These are phyloP conservation scores for Lycodopsis pacificus DNA, from an alignment of 2,797 vertebrate species.

Conservation along the genomic window DNA sequence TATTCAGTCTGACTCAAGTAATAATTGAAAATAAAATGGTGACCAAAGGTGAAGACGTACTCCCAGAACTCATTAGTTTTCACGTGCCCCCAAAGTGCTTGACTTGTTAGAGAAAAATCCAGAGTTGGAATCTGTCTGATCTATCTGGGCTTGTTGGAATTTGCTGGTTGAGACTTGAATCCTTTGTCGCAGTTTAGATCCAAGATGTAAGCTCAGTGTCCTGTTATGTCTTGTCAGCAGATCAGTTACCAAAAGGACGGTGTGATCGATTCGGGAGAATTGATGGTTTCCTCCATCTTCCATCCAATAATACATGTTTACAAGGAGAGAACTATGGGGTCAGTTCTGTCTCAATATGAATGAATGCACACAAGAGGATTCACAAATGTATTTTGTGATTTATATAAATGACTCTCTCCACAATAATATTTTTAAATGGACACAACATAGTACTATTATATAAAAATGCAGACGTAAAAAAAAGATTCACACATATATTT, in stretches of 20 bases:
- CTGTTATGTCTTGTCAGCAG: conserved; percentile 47
- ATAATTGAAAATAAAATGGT: conserved; percentile 51
- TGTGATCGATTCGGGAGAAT: conserved; percentile 14
- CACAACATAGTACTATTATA: too few species aligned
- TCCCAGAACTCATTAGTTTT: conserved; percentile 20
- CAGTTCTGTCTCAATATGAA: not conserved
- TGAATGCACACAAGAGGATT: not conserved
- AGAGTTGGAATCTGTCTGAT: conserved; percentile 27
- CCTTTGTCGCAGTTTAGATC: conserved; percentile 46
- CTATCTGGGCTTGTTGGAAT: conserved; percentile 13
- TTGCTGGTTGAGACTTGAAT: conserved; percentile 46
- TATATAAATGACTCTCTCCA: too few species aligned
- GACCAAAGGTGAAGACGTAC: conserved; percentile 28
- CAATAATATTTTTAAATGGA: too few species aligned
- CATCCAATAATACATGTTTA: conserved; percentile 17
- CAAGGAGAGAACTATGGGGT: not conserved
- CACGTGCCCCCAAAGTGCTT: conserved; percentile 24
- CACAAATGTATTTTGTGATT: too few species aligned
- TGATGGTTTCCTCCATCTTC: conserved; percentile 1
- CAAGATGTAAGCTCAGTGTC: conserved; percentile 40
- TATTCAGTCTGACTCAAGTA: conserved; percentile 22
- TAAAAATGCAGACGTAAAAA: too few species aligned
- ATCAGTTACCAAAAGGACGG: conserved; percentile 21
- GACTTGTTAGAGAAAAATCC: conserved; percentile 26
- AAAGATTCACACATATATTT: not conserved